Evolutionary conservation across 2,113 vertebrate genomes (phyloP).

Genomic region (Phalacrocorax aristotelis): DNA sequence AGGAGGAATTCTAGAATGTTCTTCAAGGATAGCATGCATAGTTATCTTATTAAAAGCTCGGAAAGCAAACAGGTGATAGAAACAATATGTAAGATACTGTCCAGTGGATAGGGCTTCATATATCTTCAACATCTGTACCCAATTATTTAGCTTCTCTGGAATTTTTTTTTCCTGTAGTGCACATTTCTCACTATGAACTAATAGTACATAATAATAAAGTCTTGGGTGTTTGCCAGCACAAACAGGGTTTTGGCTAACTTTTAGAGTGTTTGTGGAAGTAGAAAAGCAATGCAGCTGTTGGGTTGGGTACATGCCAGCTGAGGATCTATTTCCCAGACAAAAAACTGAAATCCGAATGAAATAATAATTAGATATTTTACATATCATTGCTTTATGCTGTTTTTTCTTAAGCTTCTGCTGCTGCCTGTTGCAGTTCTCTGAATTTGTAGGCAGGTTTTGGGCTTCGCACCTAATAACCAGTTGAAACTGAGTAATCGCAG

Average conservation of each 20-base stretch:
- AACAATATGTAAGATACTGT: constrained; percentile 45
- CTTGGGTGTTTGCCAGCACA: constrained; percentile 65
- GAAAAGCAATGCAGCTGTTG: constrained; percentile 72
- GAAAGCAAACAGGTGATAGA: constrained; percentile 64
- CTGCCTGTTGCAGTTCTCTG: neutral
- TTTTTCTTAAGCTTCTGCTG: neutral
- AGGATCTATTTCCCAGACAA: constrained; percentile 44
- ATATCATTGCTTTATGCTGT: neutral
- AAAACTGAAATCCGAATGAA: constrained; percentile 18
- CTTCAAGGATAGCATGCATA: constrained; percentile 45
- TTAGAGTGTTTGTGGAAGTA: constrained; percentile 67
- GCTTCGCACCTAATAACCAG: neutral
- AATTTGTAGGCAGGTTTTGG: neutral
- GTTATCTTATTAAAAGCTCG: constrained; percentile 58
- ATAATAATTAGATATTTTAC: constrained; percentile 23
- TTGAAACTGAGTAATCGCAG: neutral
- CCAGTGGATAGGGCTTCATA: constrained; percentile 29
- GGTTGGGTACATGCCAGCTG: constrained; percentile 22
- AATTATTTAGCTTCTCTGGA: constrained; percentile 52
- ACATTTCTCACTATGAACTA: constrained; percentile 71
- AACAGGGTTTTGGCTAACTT: constrained; percentile 68
- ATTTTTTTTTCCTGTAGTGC: constrained; percentile 26
- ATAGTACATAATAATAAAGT: constrained; percentile 71
- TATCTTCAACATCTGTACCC: constrained; percentile 68
- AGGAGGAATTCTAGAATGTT: constrained; percentile 34